phyloP scores from a whole-genome alignment of 2,888 invertebrate genomes.

The Erebia aethiops region DNA sequence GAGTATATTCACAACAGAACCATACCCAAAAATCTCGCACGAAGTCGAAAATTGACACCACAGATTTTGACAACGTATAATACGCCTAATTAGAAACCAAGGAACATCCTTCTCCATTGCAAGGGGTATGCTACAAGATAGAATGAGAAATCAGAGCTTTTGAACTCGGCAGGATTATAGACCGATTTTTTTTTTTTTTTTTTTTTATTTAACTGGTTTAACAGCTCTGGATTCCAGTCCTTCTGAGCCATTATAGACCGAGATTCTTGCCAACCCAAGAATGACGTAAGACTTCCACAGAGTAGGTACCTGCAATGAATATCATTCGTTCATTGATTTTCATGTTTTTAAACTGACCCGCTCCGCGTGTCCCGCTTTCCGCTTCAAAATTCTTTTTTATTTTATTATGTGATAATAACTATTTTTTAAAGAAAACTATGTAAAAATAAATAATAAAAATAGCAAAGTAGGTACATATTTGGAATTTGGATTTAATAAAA shows the following conservation, averaged over 20 bases:
- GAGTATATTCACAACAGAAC: constrained; percentile 44
- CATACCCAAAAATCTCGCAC: constrained; percentile 56
- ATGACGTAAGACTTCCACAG: constrained; percentile 61
- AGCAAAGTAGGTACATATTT: not conserved
- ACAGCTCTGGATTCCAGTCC: too few relatives aligned
- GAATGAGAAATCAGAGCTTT: constrained; percentile 39
- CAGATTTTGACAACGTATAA: constrained; percentile 39
- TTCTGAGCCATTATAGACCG: constrained; percentile 48
- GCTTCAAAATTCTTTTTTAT: not conserved
- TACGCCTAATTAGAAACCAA: constrained; percentile 27
- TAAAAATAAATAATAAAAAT: not conserved
- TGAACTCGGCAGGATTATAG: constrained; percentile 52
- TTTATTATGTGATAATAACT: not conserved
- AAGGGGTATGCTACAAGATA: constrained; percentile 5
- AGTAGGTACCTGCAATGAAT: not conserved
- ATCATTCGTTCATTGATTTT: constrained; percentile 38
- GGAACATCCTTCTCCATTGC: not conserved
- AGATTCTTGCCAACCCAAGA: constrained; percentile 65
- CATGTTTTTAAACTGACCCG: constrained; percentile 23
- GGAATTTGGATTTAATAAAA: too few relatives aligned
- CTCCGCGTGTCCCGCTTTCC: not conserved
- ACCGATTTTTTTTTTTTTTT: too few relatives aligned
- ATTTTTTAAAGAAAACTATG: too few relatives aligned
- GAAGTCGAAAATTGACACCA: constrained; percentile 38
- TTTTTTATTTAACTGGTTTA: too few relatives aligned